Evolutionary conservation across 2,797 vertebrate species (phyloP), one percentile per base, ranked within the genome.

Genomic region (Enteromius viviparus): DNA sequence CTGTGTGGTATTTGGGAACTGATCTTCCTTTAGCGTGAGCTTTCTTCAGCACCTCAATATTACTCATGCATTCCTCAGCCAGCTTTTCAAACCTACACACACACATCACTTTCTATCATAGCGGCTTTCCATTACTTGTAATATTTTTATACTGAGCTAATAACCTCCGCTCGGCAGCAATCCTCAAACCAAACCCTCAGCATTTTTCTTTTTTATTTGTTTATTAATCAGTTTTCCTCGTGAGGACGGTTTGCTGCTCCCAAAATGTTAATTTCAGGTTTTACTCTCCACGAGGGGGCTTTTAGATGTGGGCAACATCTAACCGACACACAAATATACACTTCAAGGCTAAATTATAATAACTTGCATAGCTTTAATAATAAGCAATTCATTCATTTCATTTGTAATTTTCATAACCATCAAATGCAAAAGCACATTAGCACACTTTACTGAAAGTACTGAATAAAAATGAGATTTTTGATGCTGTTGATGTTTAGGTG

Each of bases 21-120:
- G 95, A 94, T 7, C 91, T 93, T 51, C 96, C 96, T n/a, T 95
- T 95, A 60, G 94, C 87, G 0, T 97, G 93, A 19, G 95, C 94
- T 26, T 93, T 95, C 89, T 96, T 97, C 87, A 98, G 89, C 7
- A 92, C 88, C 34, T 96, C 96, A 85, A 97, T 95, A 90, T 92
- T 94, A 87, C 93, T 95, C 91, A 94, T 94, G 80, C 94, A 95
- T 64, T 97, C 97, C 51, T 95, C 96, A 0, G 94, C 93, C 64
- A 98, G 91, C 90, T 92, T 96, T 92, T 97, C 97, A 58, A 93
- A 96, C 89, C 97, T 98, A 89, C 58, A 83, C 47, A 85, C 37
- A 70, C 8, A 80, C n/a, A 86, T 26, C 60, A 69, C 37, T 64
- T 65, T 37, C 40, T 51, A 15, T 60, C 29, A 69, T 29, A 23